Percentiles rank a stretch among this genome's conserved stretches.
phyloP scores from a whole-genome alignment of 2,888 invertebrate species.

The Fragum whitleyi region DNA sequence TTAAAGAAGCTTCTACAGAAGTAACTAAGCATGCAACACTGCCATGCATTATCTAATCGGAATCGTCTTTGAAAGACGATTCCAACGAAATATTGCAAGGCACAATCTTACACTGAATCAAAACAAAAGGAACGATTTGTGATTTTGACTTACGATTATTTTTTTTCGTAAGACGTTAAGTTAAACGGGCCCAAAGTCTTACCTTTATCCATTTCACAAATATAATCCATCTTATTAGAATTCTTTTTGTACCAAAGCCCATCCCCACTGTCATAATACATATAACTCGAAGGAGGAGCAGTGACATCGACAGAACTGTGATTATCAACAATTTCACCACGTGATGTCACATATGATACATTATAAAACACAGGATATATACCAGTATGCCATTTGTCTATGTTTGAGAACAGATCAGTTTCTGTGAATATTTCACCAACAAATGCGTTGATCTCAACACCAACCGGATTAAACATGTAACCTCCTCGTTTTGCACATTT shows the following conservation, averaged over 20 bases:
- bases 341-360: conserved; percentile 2
- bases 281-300: neutral
- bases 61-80: too few relatives aligned
- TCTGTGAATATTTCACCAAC: conserved; percentile 23
- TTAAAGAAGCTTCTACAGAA: too few relatives aligned
- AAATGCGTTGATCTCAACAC: conserved; percentile 8
- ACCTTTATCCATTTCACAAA: conserved; percentile 51
- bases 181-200: too few relatives aligned
- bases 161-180: too few relatives aligned
- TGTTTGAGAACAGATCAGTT: conserved; percentile 33
- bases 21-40: too few relatives aligned
- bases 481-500: conserved; percentile 35
- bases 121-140: too few relatives aligned
- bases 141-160: too few relatives aligned
- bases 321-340: conserved; percentile 7
- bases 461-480: conserved; percentile 51
- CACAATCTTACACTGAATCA: too few relatives aligned
- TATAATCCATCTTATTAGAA: neutral
- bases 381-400: conserved; percentile 38
- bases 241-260: neutral
- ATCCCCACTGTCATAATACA: neutral
- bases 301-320: neutral
- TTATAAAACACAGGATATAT: conserved; percentile 27
- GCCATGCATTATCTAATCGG: too few relatives aligned
- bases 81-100: too few relatives aligned